These are phyloP conservation scores for Melikaiella ostensackeni DNA, from an alignment of 2,888 invertebrate genomes.

Conservation along the genomic window DNA sequence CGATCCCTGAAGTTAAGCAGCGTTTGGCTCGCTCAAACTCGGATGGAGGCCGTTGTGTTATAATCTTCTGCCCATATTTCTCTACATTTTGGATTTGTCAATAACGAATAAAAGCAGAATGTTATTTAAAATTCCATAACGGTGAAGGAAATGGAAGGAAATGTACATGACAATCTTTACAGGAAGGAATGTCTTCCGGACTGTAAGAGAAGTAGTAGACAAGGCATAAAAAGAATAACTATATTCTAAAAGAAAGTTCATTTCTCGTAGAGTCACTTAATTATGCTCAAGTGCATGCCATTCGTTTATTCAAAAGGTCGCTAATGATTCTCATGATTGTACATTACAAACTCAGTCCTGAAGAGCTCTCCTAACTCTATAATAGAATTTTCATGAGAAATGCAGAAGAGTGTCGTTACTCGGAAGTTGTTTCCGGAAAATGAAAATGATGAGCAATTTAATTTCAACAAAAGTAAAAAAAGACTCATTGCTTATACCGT, in stretches of 20 bases:
- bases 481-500: no score
- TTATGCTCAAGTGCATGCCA: not conserved
- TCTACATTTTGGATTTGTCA: no score
- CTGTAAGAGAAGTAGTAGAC: not conserved
- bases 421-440: slow-evolving; percentile 18
- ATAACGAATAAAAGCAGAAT: not conserved
- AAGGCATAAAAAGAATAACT: not conserved
- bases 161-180: not conserved
- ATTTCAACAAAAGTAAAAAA: no score
- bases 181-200: slow-evolving; percentile 8
- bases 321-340: slow-evolving; percentile 33
- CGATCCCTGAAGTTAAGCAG: no score
- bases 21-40: no score
- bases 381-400: not conserved
- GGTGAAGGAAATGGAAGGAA: not conserved
- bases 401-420: slow-evolving; percentile 9
- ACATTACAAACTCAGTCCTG: slow-evolving; percentile 6
- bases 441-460: not conserved
- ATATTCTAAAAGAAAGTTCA: slow-evolving; percentile 24
- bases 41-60: no score
- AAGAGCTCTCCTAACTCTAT: slow-evolving; percentile 1
- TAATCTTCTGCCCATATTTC: no score
- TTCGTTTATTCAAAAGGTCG: slow-evolving; percentile 16
- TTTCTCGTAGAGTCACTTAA: slow-evolving; percentile 12
- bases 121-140: not conserved